Percentiles rank a stretch among this genome's conserved stretches.
Evolutionary conservation across 2,797 vertebrate genomes (phyloP).

Genomic region (Falco berigora): DNA sequence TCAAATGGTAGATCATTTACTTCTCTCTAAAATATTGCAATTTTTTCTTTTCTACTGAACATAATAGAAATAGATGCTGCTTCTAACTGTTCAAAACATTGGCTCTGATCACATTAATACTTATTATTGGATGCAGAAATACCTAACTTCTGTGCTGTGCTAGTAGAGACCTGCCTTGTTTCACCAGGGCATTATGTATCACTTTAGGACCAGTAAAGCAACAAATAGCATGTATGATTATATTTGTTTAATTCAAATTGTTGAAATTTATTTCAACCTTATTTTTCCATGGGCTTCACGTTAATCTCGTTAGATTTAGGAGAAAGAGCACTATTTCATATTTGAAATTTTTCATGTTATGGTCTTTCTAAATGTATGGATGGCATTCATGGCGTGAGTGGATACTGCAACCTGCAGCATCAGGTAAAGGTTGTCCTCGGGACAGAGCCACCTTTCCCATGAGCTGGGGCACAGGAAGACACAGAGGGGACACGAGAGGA

Average conservation of each 20-base stretch:
- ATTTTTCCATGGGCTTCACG: neutral
- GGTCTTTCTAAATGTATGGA: too few relatives aligned
- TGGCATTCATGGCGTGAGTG: neutral
- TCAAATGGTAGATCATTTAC: neutral
- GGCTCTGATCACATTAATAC: neutral
- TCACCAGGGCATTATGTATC: neutral
- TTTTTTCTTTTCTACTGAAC: neutral
- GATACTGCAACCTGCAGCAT: neutral
- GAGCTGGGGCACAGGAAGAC: neutral
- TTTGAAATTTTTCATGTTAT: neutral
- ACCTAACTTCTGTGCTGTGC: neutral
- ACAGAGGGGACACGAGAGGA: neutral
- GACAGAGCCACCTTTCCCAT: neutral
- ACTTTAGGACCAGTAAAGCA: neutral
- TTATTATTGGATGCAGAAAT: neutral
- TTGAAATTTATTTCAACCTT: neutral
- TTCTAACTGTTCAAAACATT: neutral
- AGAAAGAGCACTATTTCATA: neutral
- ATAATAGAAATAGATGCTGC: neutral
- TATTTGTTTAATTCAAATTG: neutral
- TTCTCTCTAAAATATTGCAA: neutral
- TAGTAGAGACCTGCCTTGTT: neutral
- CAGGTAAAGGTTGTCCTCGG: neutral
- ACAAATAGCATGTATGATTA: neutral
- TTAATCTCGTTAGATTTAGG: neutral